Evolutionary conservation across 53 echinoderm and acorn worm genomes (phyloP).

Genomic region (Holothuria leucospilota): DNA sequence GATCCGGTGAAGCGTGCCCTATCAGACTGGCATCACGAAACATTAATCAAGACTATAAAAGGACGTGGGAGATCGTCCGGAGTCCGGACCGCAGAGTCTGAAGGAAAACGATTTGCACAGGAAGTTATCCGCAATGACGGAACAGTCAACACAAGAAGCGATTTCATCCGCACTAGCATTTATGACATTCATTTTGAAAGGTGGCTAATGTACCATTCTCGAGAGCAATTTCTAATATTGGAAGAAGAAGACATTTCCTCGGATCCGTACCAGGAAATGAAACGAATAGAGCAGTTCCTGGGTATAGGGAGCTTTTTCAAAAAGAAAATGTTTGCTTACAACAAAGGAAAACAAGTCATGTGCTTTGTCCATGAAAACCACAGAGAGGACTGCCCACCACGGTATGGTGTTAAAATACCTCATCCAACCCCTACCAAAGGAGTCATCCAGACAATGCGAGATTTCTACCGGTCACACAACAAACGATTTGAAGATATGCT

Average conservation of each 20-base stretch:
- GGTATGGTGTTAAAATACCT: neutral
- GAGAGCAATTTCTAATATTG: conserved; percentile 35
- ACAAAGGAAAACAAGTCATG: neutral
- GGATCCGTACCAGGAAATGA: neutral
- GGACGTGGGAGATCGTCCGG: neutral
- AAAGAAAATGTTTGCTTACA: conserved; percentile 24
- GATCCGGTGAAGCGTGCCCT: conserved; percentile 61
- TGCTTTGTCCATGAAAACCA: neutral
- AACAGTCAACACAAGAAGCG: neutral
- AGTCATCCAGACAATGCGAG: conserved; percentile 18
- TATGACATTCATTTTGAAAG: conserved; percentile 33
- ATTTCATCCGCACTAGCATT: conserved; percentile 20
- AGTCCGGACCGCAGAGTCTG: neutral
- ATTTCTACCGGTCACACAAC: conserved; percentile 39
- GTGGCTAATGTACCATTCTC: conserved; percentile 6
- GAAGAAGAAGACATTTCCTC: conserved; percentile 24
- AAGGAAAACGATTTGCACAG: neutral
- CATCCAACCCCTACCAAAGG: neutral
- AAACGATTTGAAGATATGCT: conserved; percentile 30
- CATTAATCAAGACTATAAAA: neutral
- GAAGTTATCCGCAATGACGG: neutral
- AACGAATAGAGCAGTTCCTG: conserved; percentile 6
- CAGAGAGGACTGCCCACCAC: neutral
- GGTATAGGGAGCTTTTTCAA: conserved; percentile 8
- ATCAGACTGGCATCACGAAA: conserved; percentile 46